phyloP scores from a whole-genome alignment of 2,888 invertebrate species.

The Amiota mariae region DNA sequence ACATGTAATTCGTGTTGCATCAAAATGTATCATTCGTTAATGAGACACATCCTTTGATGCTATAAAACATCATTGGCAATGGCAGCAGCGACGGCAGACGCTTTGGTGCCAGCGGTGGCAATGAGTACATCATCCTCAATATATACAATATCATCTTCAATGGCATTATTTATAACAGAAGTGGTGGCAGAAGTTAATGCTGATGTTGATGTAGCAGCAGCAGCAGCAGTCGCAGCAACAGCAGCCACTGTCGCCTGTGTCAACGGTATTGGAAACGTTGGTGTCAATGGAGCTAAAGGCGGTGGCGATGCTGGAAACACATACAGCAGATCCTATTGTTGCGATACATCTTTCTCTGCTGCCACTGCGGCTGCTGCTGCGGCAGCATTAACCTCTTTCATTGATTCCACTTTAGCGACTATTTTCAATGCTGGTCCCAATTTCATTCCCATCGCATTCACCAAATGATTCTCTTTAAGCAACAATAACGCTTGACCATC shows the following conservation, averaged over 20 bases:
- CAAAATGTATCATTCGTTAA: not conserved
- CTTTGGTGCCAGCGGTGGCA: not conserved
- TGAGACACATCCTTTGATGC: not conserved
- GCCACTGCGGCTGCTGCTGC: constrained; percentile 47
- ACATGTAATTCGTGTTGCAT: not conserved
- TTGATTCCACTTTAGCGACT: constrained; percentile 90
- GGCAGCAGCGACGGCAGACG: not conserved
- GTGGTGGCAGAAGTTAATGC: not conserved
- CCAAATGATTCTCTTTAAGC: constrained; percentile 93
- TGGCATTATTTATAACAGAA: not conserved
- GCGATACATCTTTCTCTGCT: constrained; percentile 27
- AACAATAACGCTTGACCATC: constrained; percentile 95
- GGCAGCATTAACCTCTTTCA: constrained; percentile 73
- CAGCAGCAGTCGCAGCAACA: not conserved
- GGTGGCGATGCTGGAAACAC: constrained; percentile 3
- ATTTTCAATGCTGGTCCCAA: constrained; percentile 96
- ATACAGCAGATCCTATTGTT: constrained; percentile 16
- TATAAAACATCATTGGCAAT: not conserved
- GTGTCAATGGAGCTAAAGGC: constrained; percentile 1
- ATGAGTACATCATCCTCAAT: not conserved
- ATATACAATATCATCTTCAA: not conserved
- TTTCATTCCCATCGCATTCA: constrained; percentile 95
- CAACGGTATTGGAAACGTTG: not conserved
- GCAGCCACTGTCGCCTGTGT: not conserved
- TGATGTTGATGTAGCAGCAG: not conserved